Conservation (phyloP, 2,113 vertebrate genomes). For the Murina feae region DNA sequence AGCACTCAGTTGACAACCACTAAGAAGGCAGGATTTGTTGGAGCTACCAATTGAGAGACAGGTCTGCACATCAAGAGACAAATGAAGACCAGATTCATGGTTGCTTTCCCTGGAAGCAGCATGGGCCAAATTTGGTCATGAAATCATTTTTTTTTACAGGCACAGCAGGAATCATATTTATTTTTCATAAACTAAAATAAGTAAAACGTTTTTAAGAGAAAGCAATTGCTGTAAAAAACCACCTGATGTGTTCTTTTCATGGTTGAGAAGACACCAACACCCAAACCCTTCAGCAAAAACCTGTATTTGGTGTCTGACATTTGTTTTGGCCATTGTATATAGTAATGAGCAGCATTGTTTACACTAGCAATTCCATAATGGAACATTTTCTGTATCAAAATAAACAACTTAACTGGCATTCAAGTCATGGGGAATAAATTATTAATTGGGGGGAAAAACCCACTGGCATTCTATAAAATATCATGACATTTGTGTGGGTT, state of each 20-base stretch:
- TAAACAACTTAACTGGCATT: not conserved
- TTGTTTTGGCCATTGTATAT: not conserved
- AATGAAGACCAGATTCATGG: not conserved
- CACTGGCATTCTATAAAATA: not conserved
- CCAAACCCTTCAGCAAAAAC: not conserved
- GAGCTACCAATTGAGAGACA: not conserved
- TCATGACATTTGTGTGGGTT: not conserved
- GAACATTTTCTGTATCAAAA: not conserved
- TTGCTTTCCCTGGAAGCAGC: not conserved
- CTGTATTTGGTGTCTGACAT: not conserved
- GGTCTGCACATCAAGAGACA: not conserved
- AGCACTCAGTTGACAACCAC: not conserved
- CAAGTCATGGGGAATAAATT: not conserved
- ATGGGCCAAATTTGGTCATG: not conserved
- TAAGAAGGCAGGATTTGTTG: not conserved
- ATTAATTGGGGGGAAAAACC: not conserved
- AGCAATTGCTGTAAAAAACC: not conserved
- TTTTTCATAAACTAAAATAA: not conserved
- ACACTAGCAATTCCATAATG: not conserved
- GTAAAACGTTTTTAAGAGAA: not conserved
- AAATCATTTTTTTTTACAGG: not conserved
- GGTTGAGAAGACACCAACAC: not conserved
- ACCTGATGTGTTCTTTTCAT: not conserved
- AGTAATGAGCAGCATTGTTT: not conserved
- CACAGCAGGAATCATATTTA: not conserved